Evolutionary conservation across 2,888 invertebrate genomes (phyloP), one percentile per base, ranked within the genome.

Genomic region (Morpho deidamia): DNA sequence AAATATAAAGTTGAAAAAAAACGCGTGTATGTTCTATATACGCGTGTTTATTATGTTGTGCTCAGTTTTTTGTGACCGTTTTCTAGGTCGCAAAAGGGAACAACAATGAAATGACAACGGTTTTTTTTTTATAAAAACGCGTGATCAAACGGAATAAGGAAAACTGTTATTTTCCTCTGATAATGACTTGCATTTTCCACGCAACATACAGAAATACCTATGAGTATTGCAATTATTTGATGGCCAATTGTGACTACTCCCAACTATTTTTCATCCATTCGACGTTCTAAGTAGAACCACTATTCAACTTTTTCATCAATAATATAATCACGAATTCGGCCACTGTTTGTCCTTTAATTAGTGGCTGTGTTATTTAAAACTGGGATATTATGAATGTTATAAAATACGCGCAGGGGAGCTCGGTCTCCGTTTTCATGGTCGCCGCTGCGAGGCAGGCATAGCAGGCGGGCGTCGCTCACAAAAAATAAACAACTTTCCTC

Each of bases 401-500:
- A 65, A 64, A 62, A 63, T 51, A 61, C 58, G 61, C 55, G 58
- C 64, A 61, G 65, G 67, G 72, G 70, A 78, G 68, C 72, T 62
- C 64, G 71, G 70, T 74, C 71, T 74, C 73, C 72, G 74, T 85
- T 83, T 82, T 86, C 83, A 86, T 78, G 82, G 84, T 81, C 85
- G 78, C 78, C 78, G 78, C 79, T 81, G 71, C 74, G 72, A 79
- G 73, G 76, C 77, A 75, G 74, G 78, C 80, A 73, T 78, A 73
- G 81, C 83, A 77, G 80, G 78, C 86, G 78, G 77, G 80, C 79
- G 73, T 67, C 75, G 79, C 70, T 79, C 73, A 75, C 71, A 77
- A 83, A 84, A 86, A 87, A 87, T 86, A 74, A 68, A 67, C 82
- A 85, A 88, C 88, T 88, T 87, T 89, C 86, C 86, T 85, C 81